phyloP scores from a whole-genome alignment of 1,140 invertebrate species.

The Oryctes rhinoceros region DNA sequence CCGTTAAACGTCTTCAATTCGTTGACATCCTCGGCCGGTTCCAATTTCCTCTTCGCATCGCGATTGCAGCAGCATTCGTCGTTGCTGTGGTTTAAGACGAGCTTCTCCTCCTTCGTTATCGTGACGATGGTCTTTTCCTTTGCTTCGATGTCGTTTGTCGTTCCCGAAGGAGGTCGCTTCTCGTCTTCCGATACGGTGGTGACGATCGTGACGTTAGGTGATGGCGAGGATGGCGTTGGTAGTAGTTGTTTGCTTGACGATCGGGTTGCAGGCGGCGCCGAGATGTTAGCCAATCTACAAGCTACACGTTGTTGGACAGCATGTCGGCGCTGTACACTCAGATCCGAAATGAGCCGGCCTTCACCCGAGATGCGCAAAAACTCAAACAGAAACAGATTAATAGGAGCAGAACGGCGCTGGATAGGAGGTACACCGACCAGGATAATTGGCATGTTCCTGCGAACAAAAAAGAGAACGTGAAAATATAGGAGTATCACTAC shows the following conservation, averaged over 20 bases:
- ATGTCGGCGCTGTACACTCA: constrained; percentile 61
- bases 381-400: constrained; percentile 69
- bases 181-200: constrained; percentile 37
- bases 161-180: constrained; percentile 47
- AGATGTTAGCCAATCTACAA: constrained; percentile 47
- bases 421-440: constrained; percentile 71
- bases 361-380: constrained; percentile 67
- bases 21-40: neutral
- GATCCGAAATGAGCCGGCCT: constrained; percentile 62
- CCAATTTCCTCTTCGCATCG: neutral
- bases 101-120: neutral
- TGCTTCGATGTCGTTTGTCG: constrained; percentile 39
- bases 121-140: neutral
- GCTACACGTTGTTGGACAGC: constrained; percentile 55
- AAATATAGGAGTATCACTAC: too few species aligned
- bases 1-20: neutral
- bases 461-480: constrained; percentile 52
- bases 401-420: constrained; percentile 65
- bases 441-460: constrained; percentile 70
- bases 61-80: neutral
- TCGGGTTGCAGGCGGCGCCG: constrained; percentile 48
- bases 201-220: neutral
- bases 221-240: constrained; percentile 22
- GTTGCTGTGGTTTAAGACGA: neutral
- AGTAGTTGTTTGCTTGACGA: constrained; percentile 28